These are phyloP conservation scores for Astatotilapia flaviijosephi DNA, from an alignment of 2,113 vertebrate genomes.

Conservation along the genomic window DNA sequence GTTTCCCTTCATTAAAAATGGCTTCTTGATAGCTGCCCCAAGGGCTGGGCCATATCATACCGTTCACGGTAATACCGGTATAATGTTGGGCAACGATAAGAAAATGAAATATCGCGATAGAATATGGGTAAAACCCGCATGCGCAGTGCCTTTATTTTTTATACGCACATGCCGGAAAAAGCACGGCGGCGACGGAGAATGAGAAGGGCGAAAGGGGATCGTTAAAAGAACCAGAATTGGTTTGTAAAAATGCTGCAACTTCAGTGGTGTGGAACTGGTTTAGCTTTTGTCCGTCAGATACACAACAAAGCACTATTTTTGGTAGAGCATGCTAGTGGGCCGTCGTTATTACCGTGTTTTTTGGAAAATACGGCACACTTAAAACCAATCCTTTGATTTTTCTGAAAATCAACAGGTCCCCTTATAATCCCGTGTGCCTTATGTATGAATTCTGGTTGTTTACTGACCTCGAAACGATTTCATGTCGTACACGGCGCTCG, in stretches of 20 bases:
- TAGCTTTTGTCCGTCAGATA: neutral
- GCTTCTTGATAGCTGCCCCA: neutral
- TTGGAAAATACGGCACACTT: neutral
- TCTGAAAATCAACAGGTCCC: neutral
- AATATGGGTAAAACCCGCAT: neutral
- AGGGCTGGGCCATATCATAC: neutral
- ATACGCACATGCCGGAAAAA: neutral
- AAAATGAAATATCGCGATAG: neutral
- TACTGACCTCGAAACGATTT: no score
- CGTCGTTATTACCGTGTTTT: rapidly evolving
- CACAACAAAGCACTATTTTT: neutral
- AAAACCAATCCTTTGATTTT: neutral
- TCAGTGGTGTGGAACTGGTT: neutral
- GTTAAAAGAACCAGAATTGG: neutral
- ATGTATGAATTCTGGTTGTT: no score
- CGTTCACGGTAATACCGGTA: neutral
- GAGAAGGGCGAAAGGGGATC: rapidly evolving
- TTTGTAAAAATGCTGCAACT: neutral
- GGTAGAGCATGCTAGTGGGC: rapidly evolving
- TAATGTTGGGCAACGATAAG: neutral
- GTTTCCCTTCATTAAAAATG: neutral
- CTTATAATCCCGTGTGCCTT: no score
- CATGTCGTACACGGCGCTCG: no score
- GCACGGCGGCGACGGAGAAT: neutral
- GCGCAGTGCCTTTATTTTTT: neutral